phyloP scores from a whole-genome alignment of 1,140 invertebrate genomes.

The Choristoneura fumiferana region DNA sequence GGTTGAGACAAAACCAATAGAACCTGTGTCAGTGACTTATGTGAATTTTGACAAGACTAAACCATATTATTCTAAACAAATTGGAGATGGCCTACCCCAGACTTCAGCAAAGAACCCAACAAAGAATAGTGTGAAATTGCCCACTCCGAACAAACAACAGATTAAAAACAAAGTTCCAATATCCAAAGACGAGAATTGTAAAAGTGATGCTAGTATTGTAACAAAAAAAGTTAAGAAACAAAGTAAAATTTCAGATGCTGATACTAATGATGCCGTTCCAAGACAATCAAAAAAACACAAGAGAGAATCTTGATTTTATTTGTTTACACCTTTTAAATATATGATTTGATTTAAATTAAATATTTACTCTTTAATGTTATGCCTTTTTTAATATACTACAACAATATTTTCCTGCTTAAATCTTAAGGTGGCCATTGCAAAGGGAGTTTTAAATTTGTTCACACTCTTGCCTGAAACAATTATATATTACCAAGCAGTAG shows the following conservation, averaged over 20 bases:
- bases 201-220: conserved; percentile 32
- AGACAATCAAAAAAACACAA: conserved; percentile 44
- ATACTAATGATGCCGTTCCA: conserved; percentile 31
- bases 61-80: conserved; percentile 42
- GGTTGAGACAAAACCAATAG: conserved; percentile 37
- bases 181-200: conserved; percentile 28
- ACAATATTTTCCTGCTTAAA: no score
- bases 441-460: no score
- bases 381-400: no score
- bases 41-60: conserved; percentile 66
- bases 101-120: conserved; percentile 31
- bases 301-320: conserved; percentile 22
- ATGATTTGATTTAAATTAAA: no score
- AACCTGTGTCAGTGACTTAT: conserved; percentile 50
- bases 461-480: no score
- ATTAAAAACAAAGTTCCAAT: conserved; percentile 24
- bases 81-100: conserved; percentile 37
- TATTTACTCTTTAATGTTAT: no score
- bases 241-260: conserved; percentile 39
- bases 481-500: no score
- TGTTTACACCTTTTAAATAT: no score
- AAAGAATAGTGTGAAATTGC: conserved; percentile 11
- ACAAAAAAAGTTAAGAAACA: conserved; percentile 46
- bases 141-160: conserved; percentile 24
- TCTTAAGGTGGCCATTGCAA: no score